Evolutionary conservation across 2,888 invertebrate species (phyloP), one percentile per base, ranked within the genome.

Genomic region (Xylophagus ater): DNA sequence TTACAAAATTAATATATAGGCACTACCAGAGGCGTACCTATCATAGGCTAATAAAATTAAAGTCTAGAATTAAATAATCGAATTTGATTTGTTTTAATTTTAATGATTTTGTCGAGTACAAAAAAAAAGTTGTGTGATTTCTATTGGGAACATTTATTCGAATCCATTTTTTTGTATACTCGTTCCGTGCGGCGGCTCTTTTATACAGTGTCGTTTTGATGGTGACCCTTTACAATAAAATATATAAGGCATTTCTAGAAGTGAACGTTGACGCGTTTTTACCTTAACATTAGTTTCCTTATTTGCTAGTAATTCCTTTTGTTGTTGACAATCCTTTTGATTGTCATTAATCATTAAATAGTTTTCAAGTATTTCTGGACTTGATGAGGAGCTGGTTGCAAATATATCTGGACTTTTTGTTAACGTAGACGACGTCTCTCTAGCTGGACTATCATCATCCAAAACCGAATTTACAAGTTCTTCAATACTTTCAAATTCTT

Each of bases 171-270:
- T n/a, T n/a, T n/a, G n/a, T n/a, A n/a, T n/a, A n/a, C n/a, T n/a
- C n/a, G n/a, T n/a, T n/a, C n/a, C n/a, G n/a, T n/a, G n/a, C n/a
- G n/a, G n/a, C n/a, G n/a, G n/a, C n/a, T n/a, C n/a, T n/a, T n/a
- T n/a, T n/a, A n/a, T 26, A 38, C 55, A 45, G 6, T 47, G 46
- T 2, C 52, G 42, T 46, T 52, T 51, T 4, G 41, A 41, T 20
- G 49, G 47, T 33, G 50, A 50, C 2, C 52, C 55, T 26, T 53
- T 49, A 3, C 53, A 54, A 34, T 61, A 60, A 37, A 56, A 55
- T 2, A 51, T 49, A 42, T 62, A 64, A 25, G 63, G 51, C 62
- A 63, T 60, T 30, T 62, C 64, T 25, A 63, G 45, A 13, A 62
- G 47, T 1, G 57, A 50, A 24, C 7, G 34, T 19, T 3, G 42